These are phyloP conservation scores for Penaeus monodon DNA, from an alignment of 2,888 invertebrate species.

Conservation along the genomic window DNA sequence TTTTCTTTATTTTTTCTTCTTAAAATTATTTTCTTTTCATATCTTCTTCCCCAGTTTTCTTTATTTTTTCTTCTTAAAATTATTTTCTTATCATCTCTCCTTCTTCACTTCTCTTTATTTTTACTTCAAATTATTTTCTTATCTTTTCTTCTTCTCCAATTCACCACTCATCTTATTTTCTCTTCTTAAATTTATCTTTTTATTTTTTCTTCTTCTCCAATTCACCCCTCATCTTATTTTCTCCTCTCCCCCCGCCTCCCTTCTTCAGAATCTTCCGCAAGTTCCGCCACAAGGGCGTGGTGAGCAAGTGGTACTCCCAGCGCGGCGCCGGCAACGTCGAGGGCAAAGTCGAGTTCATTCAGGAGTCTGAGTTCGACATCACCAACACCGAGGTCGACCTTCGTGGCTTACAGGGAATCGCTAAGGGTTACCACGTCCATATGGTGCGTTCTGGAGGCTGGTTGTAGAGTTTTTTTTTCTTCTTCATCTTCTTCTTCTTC, in stretches of 20 bases:
- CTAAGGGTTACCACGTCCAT: constrained; percentile 83
- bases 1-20: too few relatives aligned
- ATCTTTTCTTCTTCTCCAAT: too few relatives aligned
- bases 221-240: not conserved
- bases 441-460: constrained; percentile 74
- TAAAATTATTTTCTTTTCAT: too few relatives aligned
- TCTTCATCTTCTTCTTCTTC: too few relatives aligned
- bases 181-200: not conserved
- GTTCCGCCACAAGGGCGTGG: constrained; percentile 85
- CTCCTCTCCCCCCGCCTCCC: too few relatives aligned
- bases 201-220: not conserved
- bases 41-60: too few relatives aligned
- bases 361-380: constrained; percentile 87
- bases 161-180: too few relatives aligned
- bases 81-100: too few relatives aligned
- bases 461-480: too few relatives aligned
- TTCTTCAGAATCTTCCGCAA: constrained; percentile 79
- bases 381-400: constrained; percentile 83
- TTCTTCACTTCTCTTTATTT: too few relatives aligned
- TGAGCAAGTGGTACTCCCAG: constrained; percentile 89
- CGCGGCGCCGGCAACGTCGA: constrained; percentile 75
- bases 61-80: too few relatives aligned
- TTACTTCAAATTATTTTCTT: too few relatives aligned
- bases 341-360: constrained; percentile 85
- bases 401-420: constrained; percentile 78